Evolutionary conservation across 2,888 invertebrate genomes (phyloP).

Genomic region (Campopleginae sp.): DNA sequence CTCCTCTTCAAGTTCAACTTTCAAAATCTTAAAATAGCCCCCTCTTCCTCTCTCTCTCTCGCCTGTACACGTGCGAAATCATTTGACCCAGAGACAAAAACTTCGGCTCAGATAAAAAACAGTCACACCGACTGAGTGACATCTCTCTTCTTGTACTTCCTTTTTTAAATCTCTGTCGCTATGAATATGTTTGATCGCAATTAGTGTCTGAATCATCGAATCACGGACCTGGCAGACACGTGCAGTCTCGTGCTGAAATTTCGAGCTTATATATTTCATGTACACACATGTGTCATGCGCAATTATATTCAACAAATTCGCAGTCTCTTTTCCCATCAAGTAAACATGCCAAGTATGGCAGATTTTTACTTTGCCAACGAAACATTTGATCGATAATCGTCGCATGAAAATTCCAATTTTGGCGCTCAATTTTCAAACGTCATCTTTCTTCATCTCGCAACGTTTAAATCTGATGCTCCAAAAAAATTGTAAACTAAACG

Average conservation of each 20-base stretch:
- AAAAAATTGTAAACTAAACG: background rate
- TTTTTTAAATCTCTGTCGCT: conserved; percentile 21
- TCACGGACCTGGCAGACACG: conserved; percentile 37
- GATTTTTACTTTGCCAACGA: background rate
- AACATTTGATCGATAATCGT: conserved; percentile 15
- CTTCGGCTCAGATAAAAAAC: conserved; percentile 17
- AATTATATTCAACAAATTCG: conserved; percentile 18
- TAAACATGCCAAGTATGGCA: background rate
- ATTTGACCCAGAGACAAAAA: conserved; percentile 20
- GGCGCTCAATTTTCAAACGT: background rate
- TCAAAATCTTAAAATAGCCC: conserved; percentile 20
- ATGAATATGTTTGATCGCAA: conserved; percentile 37
- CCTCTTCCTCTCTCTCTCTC: background rate
- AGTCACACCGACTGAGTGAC: conserved; percentile 15
- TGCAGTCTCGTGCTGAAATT: conserved; percentile 37
- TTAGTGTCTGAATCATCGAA: conserved; percentile 42
- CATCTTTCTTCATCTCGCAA: background rate
- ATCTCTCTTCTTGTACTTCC: background rate
- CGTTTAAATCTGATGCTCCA: background rate
- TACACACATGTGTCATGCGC: background rate
- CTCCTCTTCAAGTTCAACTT: conserved; percentile 39
- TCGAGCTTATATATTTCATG: conserved; percentile 8
- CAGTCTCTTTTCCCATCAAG: background rate
- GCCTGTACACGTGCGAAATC: conserved; percentile 7
- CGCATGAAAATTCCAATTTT: background rate